Evolutionary conservation across 2,113 vertebrate species (phyloP).

Genomic region (Paralichthys olivaceus): DNA sequence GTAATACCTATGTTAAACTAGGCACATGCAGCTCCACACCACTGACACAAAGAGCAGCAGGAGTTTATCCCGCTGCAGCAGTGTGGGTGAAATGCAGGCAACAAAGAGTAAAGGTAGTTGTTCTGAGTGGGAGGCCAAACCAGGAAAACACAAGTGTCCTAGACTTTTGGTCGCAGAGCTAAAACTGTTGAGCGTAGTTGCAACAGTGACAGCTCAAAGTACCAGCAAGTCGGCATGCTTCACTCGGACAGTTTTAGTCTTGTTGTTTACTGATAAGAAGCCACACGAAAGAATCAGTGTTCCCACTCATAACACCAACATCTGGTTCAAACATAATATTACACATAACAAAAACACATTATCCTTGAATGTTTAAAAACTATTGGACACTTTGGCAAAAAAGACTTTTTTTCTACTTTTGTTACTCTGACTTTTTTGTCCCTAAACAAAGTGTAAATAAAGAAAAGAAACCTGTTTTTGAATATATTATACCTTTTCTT

Average conservation of each 20-base stretch:
- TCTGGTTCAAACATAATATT: slow-evolving; percentile 53
- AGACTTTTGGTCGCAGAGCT: slow-evolving; percentile 13
- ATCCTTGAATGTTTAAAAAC: slow-evolving; percentile 64
- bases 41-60: slow-evolving; percentile 23
- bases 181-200: slow-evolving; percentile 20
- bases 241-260: slow-evolving; percentile 13
- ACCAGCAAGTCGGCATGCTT: not conserved
- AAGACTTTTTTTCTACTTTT: slow-evolving; percentile 51
- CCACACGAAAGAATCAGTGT: slow-evolving; percentile 26
- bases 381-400: slow-evolving; percentile 78
- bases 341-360: slow-evolving; percentile 55
- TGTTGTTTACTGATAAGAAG: slow-evolving; percentile 36
- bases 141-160: slow-evolving; percentile 5
- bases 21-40: slow-evolving; percentile 39
- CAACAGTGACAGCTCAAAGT: slow-evolving; percentile 31
- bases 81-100: slow-evolving; percentile 62
- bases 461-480: slow-evolving; percentile 75
- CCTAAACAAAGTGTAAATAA: slow-evolving; percentile 75
- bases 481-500: slow-evolving; percentile 88
- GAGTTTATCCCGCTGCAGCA: slow-evolving; percentile 16
- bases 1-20: slow-evolving; percentile 60
- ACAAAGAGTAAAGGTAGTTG: slow-evolving; percentile 53
- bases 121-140: slow-evolving; percentile 52
- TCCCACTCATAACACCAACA: slow-evolving; percentile 61
- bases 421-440: slow-evolving; percentile 66